These are phyloP conservation scores for Varroa destructor DNA, from an alignment of 1,140 invertebrate genomes.

Conservation along the genomic window DNA sequence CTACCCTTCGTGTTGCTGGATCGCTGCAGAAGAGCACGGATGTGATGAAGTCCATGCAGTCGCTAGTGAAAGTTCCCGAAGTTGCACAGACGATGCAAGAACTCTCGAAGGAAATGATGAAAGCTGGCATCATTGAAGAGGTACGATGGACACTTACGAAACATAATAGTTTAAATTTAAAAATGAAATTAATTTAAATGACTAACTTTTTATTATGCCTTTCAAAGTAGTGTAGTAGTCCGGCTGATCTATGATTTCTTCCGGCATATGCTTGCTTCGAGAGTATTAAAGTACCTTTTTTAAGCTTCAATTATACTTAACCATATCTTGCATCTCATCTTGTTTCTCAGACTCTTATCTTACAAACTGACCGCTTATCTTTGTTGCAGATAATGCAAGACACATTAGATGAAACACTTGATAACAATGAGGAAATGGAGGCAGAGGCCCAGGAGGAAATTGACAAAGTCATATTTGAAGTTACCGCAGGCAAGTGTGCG, in stretches of 20 bases:
- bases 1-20: slow-evolving; percentile 74
- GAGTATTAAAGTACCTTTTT: too few relatives aligned
- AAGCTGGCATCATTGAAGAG: slow-evolving; percentile 93
- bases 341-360: too few relatives aligned
- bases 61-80: slow-evolving; percentile 73
- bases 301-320: too few relatives aligned
- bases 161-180: too few relatives aligned
- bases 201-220: too few relatives aligned
- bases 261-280: too few relatives aligned
- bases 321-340: too few relatives aligned
- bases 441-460: slow-evolving; percentile 84
- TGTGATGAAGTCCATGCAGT: slow-evolving; percentile 94
- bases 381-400: slow-evolving; percentile 73
- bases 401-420: slow-evolving; percentile 66
- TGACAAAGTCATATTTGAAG: slow-evolving; percentile 88
- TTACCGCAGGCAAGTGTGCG: slow-evolving; percentile 58
- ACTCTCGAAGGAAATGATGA: slow-evolving; percentile 97
- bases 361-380: not conserved
- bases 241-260: too few relatives aligned
- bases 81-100: slow-evolving; percentile 91
- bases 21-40: slow-evolving; percentile 81
- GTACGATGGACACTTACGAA: not conserved
- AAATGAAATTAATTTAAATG: too few relatives aligned
- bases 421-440: slow-evolving; percentile 77
- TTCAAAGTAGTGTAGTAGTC: too few relatives aligned